phyloP scores from a whole-genome alignment of 2,113 vertebrate species.

The Anser brachyrhynchus region DNA sequence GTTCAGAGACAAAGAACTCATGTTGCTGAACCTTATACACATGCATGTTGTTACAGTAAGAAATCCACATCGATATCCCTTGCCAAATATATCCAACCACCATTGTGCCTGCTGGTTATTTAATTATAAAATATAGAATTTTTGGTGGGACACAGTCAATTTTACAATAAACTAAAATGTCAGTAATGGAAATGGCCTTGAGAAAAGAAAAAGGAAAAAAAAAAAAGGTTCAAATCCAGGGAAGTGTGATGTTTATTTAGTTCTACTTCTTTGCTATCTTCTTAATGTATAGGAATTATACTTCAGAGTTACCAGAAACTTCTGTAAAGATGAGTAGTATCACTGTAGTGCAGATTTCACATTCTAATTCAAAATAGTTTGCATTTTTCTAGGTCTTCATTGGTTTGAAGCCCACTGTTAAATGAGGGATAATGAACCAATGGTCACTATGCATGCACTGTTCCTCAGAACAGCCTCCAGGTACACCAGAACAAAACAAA shows the following conservation, averaged over 20 bases:
- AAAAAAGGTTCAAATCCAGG: neutral
- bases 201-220: neutral
- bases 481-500: neutral
- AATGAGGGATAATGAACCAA: neutral
- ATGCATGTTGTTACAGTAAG: conserved; percentile 59
- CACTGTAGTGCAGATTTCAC: neutral
- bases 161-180: conserved; percentile 50
- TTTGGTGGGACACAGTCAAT: conserved; percentile 38
- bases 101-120: conserved; percentile 23
- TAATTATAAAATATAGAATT: conserved; percentile 66
- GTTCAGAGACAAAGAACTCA: conserved; percentile 67
- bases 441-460: neutral
- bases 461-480: neutral
- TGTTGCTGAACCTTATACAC: conserved; percentile 54
- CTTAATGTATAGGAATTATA: conserved; percentile 21
- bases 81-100: conserved; percentile 33
- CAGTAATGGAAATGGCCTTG: conserved; percentile 39
- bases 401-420: neutral
- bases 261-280: conserved; percentile 37
- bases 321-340: neutral
- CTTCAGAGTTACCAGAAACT: conserved; percentile 6
- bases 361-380: neutral
- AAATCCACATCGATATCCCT: conserved; percentile 55
- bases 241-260: conserved; percentile 28
- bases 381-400: neutral